phyloP scores from a whole-genome alignment of 2,797 vertebrate species.

The Scyliorhinus canicula region DNA sequence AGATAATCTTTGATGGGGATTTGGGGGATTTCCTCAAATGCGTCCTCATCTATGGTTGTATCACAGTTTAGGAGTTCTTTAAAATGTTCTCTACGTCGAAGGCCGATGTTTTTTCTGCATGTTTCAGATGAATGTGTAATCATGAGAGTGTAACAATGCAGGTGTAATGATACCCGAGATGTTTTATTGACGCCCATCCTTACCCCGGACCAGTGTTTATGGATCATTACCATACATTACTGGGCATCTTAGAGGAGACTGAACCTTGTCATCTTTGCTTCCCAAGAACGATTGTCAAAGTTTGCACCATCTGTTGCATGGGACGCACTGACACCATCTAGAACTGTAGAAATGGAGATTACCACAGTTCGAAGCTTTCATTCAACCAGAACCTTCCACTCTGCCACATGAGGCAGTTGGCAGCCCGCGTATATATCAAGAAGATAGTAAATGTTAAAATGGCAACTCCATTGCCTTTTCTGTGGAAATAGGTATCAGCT shows the following conservation, averaged over 20 bases:
- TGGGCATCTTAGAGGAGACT: not conserved
- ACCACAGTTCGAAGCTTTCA: not conserved
- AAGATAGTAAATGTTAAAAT: not conserved
- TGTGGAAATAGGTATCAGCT: not conserved
- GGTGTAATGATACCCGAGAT: not conserved
- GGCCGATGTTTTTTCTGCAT: no score
- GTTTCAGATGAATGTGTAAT: not conserved
- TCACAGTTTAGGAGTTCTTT: no score
- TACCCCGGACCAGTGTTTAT: not conserved
- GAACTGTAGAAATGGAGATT: not conserved
- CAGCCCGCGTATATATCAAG: not conserved
- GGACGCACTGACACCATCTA: not conserved
- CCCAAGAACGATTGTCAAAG: not conserved
- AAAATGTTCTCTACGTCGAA: no score
- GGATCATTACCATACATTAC: not conserved
- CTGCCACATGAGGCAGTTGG: not conserved
- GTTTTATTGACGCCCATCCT: not conserved
- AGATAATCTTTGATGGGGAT: no score
- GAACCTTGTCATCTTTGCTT: not conserved
- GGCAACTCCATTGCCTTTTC: not conserved
- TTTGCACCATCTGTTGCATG: not conserved
- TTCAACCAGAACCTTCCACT: not conserved
- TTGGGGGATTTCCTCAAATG: no score
- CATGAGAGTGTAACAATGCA: not conserved
- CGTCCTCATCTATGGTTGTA: no score